phyloP scores from a whole-genome alignment of 2,113 vertebrate genomes.

The Pogona vitticeps region DNA sequence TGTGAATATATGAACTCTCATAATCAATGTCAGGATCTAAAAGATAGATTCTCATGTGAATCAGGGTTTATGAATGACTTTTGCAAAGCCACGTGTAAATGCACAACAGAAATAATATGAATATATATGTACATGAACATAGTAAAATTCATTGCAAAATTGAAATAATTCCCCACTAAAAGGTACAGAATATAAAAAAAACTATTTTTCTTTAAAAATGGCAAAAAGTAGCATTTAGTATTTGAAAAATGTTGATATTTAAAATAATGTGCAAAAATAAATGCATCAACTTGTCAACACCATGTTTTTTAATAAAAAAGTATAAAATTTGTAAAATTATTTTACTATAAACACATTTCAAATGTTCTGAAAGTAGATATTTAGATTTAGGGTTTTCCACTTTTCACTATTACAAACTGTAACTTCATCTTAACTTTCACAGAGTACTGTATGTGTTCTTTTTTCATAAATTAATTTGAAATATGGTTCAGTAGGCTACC shows the following conservation, averaged over 20 bases:
- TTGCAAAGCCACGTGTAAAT: neutral
- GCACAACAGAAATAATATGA: neutral
- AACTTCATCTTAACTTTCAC: neutral
- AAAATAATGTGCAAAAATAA: too few relatives aligned
- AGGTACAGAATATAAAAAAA: neutral
- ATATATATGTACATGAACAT: neutral
- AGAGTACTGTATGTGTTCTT: constrained; percentile 1
- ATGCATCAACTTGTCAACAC: too few relatives aligned
- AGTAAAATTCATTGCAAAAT: too few relatives aligned
- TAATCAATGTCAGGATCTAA: neutral
- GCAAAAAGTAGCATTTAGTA: neutral
- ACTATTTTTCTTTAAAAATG: neutral
- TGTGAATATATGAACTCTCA: neutral
- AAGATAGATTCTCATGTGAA: neutral
- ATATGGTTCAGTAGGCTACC: neutral
- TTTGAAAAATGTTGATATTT: neutral
- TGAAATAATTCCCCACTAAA: neutral
- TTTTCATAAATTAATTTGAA: neutral
- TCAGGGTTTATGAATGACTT: rapidly evolving
- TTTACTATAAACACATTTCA: neutral
- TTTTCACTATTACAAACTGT: neutral
- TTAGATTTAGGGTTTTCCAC: neutral
- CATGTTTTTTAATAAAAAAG: too few relatives aligned
- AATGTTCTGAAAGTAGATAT: neutral
- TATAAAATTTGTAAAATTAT: neutral